Percentiles rank a stretch among this genome's conserved stretches.
Conservation (phyloP, 2,888 invertebrate genomes). For the Argyra leucocephala region DNA sequence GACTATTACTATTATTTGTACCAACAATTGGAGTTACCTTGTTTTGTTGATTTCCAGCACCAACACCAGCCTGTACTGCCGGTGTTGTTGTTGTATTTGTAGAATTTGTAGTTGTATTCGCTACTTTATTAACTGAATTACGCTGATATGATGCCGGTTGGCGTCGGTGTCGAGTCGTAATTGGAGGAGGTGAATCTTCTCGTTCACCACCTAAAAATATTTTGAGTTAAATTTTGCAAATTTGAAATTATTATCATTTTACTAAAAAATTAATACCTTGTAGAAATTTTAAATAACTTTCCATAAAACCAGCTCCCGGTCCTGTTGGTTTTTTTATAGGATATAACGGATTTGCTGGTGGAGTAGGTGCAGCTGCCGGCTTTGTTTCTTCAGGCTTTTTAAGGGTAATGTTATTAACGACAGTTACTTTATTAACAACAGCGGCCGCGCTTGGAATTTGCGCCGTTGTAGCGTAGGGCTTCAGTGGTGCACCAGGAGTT, state of each 20-base stretch:
- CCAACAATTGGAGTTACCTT: conserved; percentile 29
- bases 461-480: conserved; percentile 28
- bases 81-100: conserved; percentile 43
- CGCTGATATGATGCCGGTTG: conserved; percentile 12
- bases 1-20: conserved; percentile 20
- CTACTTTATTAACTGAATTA: conserved; percentile 7
- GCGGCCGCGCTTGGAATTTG: conserved; percentile 34
- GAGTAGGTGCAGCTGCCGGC: conserved; percentile 29
- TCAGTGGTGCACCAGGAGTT: conserved; percentile 46
- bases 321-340: conserved; percentile 54
- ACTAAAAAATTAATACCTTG: conserved; percentile 42
- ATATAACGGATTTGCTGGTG: conserved; percentile 44
- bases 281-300: conserved; percentile 75
- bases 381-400: conserved; percentile 19
- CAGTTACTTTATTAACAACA: conserved; percentile 28
- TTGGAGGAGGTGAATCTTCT: conserved; percentile 70
- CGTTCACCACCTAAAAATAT: conserved; percentile 53
- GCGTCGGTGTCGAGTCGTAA: conserved; percentile 49
- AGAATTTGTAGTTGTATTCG: conserved; percentile 37
- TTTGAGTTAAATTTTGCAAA: no score
- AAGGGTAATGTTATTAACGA: conserved; percentile 14
- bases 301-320: conserved; percentile 71
- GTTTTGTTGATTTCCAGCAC: conserved; percentile 37
- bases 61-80: conserved; percentile 47
- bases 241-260: no score